phyloP scores from a whole-genome alignment of 2,888 invertebrate genomes.

The Nezara viridula region DNA sequence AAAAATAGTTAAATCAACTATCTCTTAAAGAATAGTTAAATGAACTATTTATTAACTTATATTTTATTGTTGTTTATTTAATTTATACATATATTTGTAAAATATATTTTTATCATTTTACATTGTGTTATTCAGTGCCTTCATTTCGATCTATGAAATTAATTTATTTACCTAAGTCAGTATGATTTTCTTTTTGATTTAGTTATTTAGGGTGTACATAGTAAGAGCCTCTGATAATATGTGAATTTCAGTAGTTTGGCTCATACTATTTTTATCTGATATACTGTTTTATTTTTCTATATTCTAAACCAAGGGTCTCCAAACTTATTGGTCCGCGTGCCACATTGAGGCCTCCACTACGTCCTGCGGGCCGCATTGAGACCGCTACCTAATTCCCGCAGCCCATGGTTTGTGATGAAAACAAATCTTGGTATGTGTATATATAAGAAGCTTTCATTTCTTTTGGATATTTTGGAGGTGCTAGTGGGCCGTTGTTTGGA shows the following conservation, averaged over 20 bases:
- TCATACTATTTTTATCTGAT: too few species aligned
- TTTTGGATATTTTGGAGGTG: too few species aligned
- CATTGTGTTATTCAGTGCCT: background rate
- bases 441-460: too few species aligned
- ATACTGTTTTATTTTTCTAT: too few species aligned
- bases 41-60: background rate
- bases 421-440: too few species aligned
- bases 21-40: background rate
- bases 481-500: too few species aligned
- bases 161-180: background rate
- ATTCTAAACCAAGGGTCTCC: too few species aligned
- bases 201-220: background rate
- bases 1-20: constrained; percentile 3
- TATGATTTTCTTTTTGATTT: background rate
- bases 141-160: background rate
- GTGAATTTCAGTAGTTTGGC: background rate
- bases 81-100: background rate
- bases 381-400: too few species aligned
- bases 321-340: too few species aligned
- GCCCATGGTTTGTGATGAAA: too few species aligned
- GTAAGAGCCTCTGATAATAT: background rate
- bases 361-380: too few species aligned
- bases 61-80: constrained; percentile 15
- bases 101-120: constrained; percentile 37
- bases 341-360: too few species aligned